Evolutionary conservation across 1,140 invertebrate species (phyloP).

Genomic region (Atopsyche davidsoni): DNA sequence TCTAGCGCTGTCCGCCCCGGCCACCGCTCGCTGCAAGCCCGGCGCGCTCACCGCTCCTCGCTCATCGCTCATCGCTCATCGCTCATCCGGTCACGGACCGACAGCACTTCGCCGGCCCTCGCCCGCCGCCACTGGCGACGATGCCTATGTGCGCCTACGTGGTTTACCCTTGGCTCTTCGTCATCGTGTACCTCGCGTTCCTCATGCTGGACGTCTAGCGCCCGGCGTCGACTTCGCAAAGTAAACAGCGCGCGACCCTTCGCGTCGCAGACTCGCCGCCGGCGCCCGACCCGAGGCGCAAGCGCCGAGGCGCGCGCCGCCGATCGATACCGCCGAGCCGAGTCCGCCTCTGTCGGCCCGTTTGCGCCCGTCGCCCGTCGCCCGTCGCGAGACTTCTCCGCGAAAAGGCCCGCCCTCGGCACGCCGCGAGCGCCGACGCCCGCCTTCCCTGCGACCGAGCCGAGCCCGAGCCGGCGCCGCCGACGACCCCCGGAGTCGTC

Average conservation of each 20-base stretch:
- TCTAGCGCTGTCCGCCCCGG: constrained; percentile 2
- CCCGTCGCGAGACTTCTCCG: no score
- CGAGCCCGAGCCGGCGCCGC: background rate
- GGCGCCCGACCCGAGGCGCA: constrained; percentile 9
- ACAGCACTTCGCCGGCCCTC: constrained; percentile 22
- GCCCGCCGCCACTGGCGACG: constrained; percentile 18
- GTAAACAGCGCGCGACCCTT: no score
- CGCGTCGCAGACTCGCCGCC: background rate
- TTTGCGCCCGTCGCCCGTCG: constrained; percentile 2
- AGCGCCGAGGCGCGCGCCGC: constrained; percentile 10
- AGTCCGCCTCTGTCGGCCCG: constrained; percentile 30
- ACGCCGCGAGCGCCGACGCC: background rate
- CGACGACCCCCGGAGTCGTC: background rate
- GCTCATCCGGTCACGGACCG: background rate
- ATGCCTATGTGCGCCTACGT: constrained; percentile 49
- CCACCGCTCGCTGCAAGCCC: background rate
- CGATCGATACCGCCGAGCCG: constrained; percentile 25
- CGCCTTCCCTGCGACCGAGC: background rate
- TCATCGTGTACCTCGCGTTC: constrained; percentile 47
- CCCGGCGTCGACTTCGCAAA: constrained; percentile 7
- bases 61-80: background rate
- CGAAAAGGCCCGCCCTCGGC: no score
- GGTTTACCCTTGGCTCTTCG: constrained; percentile 47
- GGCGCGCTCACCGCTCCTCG: background rate
- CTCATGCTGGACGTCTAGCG: constrained; percentile 47